Base-by-base conservation (phyloP, 2,113 vertebrate genomes). In the Stigmatopora nigra region DNA sequence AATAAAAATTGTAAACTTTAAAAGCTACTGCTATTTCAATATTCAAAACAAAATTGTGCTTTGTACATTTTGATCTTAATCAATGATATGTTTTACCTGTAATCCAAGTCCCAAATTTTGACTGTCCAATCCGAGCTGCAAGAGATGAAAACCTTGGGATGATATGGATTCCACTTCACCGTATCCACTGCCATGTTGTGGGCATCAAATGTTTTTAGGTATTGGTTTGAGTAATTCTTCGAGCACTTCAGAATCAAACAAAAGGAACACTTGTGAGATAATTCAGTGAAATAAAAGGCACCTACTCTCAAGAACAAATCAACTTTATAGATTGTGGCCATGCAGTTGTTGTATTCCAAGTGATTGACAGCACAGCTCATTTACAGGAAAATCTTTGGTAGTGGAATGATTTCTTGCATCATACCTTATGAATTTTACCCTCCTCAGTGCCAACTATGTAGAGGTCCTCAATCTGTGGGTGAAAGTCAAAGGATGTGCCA, bases 381-480 rank as follows among this genome's bases (percentile, higher is more conserved):
- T 62, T 61, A 58, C 31, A 67, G 62, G 49, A 5, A 75, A 71
- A 73, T 35, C 41, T 14, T 60, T 10, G 22, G 38, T 5, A n/a
- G 17, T 59, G n/a, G 45, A 73, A 70, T 61, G n/a, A 44, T 20
- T 63, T 41, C 5, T 57, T 62, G 17, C 64, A n/a, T 66, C 90
- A 88, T 85, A 98, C 97, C 93, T 97, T 98, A 84, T 97, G 92
- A 84, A 99, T 96, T 84, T 93, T 96, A 3, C 96, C 97, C n/a
- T 94, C 93, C 73, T 94, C 92, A 1, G 96, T 98, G 70, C 94
- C 97, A 78, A 98, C 91, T 0, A 98, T 88, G 84, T 94, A 98
- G 74, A 98, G 79, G 78, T 93, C 89, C 84, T 96, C 91, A 7
- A 93, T 94, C 81, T 94, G 91, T 89, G 89, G 94, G 81, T 99